These are phyloP conservation scores for Helarctos malayanus DNA, from an alignment of 2,797 vertebrate species.

Conservation along the genomic window DNA sequence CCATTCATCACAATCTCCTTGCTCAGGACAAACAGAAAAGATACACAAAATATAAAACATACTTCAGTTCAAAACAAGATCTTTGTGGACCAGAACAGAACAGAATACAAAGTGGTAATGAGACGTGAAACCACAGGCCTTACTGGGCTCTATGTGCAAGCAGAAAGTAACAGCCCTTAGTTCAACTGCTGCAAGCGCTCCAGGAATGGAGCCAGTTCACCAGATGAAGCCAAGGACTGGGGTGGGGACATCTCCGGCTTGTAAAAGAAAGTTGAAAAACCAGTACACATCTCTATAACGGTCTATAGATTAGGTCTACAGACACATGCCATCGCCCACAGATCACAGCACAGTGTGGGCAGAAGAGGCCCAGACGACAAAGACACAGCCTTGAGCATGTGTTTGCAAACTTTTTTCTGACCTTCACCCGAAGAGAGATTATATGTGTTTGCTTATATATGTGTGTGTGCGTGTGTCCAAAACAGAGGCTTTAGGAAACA, in stretches of 20 bases:
- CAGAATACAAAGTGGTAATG: not conserved
- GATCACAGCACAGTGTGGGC: not conserved
- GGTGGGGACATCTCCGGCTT: not conserved
- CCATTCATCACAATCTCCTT: not conserved
- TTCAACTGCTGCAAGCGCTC: not conserved
- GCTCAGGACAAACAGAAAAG: not conserved
- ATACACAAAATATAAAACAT: not conserved
- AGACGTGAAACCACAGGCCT: not conserved
- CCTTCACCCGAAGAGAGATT: not conserved
- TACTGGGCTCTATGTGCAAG: not conserved
- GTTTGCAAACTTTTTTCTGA: not conserved
- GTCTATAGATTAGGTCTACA: not conserved
- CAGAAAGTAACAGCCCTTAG: not conserved
- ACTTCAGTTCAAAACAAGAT: not conserved
- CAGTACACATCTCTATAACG: not conserved
- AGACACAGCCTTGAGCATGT: not conserved
- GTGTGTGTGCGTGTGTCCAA: not conserved
- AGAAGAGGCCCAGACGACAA: not conserved
- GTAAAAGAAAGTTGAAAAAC: not conserved
- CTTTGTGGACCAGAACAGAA: not conserved
- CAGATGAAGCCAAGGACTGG: not conserved
- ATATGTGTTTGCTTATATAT: not conserved
- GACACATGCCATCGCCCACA: rapidly evolving
- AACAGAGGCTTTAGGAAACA: not conserved
- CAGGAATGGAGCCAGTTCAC: not conserved